These are phyloP conservation scores for Halesus radiatus DNA, from an alignment of 1,140 invertebrate genomes.

Conservation along the genomic window DNA sequence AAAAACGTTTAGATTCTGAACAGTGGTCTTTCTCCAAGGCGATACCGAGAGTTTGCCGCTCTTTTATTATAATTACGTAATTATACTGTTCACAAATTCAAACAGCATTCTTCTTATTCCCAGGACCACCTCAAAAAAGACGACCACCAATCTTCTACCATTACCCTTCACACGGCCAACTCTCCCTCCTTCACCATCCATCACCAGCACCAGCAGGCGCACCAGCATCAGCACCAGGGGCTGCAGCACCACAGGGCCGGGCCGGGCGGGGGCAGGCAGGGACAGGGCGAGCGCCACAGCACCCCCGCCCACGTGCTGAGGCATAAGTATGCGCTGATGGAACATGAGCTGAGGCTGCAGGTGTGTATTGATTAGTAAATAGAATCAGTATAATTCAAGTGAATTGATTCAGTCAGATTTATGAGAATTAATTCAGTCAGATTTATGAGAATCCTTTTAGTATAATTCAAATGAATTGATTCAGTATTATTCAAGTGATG, in stretches of 20 bases:
- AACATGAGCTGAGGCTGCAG: constrained; percentile 68
- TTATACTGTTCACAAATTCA: too few relatives aligned
- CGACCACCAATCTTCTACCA: constrained; percentile 59
- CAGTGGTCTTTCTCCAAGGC: too few relatives aligned
- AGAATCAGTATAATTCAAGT: too few relatives aligned
- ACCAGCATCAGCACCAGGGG: constrained; percentile 59
- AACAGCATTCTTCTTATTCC: not conserved
- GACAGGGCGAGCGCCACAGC: not conserved
- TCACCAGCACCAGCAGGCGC: constrained; percentile 58
- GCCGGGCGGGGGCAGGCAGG: constrained; percentile 56
- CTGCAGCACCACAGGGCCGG: not conserved
- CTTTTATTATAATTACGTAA: too few relatives aligned
- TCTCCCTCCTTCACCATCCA: constrained; percentile 59
- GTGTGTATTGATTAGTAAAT: constrained; percentile 54
- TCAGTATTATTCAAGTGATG: too few relatives aligned
- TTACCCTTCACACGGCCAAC: constrained; percentile 61
- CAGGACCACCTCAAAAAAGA: constrained; percentile 39
- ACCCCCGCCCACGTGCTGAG: constrained; percentile 59
- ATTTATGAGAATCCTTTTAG: too few relatives aligned
- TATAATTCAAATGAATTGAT: too few relatives aligned
- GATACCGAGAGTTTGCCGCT: too few relatives aligned
- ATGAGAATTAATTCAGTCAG: too few relatives aligned
- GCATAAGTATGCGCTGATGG: constrained; percentile 68
- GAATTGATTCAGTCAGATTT: too few relatives aligned
- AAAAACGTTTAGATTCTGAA: too few relatives aligned